A percentile compares a stretch with the other conserved stretches of the same genome.
phyloP scores from a whole-genome alignment of 1,140 invertebrate species.

The Xylocopa sonorina region DNA sequence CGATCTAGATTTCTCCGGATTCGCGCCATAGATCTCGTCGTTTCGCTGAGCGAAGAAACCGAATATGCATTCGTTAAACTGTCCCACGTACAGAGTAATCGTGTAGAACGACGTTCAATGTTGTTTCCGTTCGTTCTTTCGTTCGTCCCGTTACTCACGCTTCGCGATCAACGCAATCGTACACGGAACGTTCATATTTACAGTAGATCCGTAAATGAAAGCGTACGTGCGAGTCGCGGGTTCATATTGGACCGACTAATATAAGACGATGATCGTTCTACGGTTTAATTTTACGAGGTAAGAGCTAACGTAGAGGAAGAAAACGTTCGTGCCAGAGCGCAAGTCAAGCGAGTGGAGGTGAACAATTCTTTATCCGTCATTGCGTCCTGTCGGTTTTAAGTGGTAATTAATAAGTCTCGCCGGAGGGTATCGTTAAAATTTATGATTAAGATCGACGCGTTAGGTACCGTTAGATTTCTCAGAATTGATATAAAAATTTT shows the following conservation, averaged over 20 bases:
- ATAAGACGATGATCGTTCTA: conserved; percentile 22
- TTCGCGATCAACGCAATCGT: background rate
- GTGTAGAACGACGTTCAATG: background rate
- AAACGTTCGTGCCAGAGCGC: conserved; percentile 48
- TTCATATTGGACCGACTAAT: conserved; percentile 55
- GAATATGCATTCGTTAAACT: too few species aligned
- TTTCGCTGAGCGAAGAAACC: too few species aligned
- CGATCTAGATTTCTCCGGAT: background rate
- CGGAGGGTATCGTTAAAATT: background rate
- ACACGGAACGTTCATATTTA: conserved; percentile 22
- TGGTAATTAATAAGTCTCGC: conserved; percentile 7
- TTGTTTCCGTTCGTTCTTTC: background rate
- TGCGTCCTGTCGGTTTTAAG: conserved; percentile 24
- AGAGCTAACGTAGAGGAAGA: conserved; percentile 26
- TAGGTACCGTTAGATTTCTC: background rate
- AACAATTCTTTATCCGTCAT: conserved; percentile 7
- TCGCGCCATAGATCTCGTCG: too few species aligned
- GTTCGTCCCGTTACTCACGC: background rate
- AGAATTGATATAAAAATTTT: conserved; percentile 19
- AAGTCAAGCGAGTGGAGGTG: conserved; percentile 44
- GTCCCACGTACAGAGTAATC: conserved; percentile 4
- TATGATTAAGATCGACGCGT: background rate
- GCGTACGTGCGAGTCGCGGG: conserved; percentile 11
- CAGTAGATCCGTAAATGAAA: conserved; percentile 21
- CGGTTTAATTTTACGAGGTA: conserved; percentile 23